phyloP scores from a whole-genome alignment of 2,797 vertebrate genomes.

The Setipinna tenuifilis region DNA sequence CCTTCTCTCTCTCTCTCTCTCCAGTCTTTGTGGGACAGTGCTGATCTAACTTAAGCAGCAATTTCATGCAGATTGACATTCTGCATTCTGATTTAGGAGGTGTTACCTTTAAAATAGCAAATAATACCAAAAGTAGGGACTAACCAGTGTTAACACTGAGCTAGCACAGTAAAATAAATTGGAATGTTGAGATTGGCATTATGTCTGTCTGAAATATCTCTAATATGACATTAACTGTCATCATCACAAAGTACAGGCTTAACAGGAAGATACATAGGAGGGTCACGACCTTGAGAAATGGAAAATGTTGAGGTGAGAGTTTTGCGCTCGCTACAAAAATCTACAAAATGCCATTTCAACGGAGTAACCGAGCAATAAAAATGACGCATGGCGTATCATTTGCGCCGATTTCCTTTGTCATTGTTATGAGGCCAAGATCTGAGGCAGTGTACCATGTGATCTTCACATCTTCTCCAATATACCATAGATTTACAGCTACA shows the following conservation, averaged over 20 bases:
- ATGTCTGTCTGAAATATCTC: neutral
- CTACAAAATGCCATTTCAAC: neutral
- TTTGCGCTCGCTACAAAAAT: neutral
- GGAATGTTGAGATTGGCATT: neutral
- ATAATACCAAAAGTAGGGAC: neutral
- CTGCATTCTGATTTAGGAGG: neutral
- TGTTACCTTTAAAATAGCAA: neutral
- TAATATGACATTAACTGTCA: slow-evolving; percentile 7
- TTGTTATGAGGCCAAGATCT: neutral
- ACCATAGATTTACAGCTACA: slow-evolving; percentile 12
- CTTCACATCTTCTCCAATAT: slow-evolving; percentile 3
- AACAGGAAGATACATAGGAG: neutral
- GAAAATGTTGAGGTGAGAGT: neutral
- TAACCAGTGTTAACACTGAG: neutral
- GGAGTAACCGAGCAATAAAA: neutral
- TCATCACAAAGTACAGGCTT: neutral
- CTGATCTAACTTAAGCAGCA: neutral
- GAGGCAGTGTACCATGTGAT: neutral
- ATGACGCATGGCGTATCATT: slow-evolving; percentile 3
- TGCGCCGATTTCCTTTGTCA: neutral
- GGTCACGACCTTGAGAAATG: neutral
- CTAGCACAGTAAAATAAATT: neutral
- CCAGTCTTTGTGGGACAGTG: neutral
- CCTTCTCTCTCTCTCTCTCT: neutral
- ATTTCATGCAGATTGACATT: neutral